These are phyloP conservation scores for Drosophila subpulchrella DNA, from an alignment of 1,140 invertebrate species.

Conservation along the genomic window DNA sequence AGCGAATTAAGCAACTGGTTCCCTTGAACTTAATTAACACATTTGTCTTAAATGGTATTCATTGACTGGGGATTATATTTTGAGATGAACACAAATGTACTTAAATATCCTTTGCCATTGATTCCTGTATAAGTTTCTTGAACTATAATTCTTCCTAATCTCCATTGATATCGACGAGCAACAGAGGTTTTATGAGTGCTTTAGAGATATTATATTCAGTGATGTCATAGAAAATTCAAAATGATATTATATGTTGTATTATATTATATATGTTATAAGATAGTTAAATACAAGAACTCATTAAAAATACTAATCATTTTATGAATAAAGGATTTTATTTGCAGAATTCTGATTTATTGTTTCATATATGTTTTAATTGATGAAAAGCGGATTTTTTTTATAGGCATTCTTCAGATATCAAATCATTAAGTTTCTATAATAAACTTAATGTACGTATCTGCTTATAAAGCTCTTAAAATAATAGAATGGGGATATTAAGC, in stretches of 20 bases:
- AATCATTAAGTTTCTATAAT: too few relatives aligned
- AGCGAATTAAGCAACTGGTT: too few relatives aligned
- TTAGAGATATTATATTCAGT: not conserved
- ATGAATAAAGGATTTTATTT: too few relatives aligned
- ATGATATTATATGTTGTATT: not conserved
- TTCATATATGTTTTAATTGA: too few relatives aligned
- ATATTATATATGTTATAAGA: not conserved
- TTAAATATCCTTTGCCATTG: not conserved
- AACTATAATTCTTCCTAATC: constrained; percentile 12
- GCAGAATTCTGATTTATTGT: too few relatives aligned
- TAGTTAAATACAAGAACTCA: too few relatives aligned
- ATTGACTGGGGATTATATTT: not conserved
- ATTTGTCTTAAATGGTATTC: not conserved
- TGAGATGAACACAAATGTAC: not conserved
- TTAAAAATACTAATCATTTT: too few relatives aligned
- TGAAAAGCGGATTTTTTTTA: too few relatives aligned
- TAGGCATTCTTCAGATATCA: too few relatives aligned
- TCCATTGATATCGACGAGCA: constrained; percentile 6
- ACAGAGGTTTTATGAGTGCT: not conserved
- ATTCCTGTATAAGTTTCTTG: not conserved
- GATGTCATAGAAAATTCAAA: not conserved
- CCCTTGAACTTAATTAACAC: not conserved
- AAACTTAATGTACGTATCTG: too few relatives aligned
- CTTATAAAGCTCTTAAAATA: too few relatives aligned
- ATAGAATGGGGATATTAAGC: too few relatives aligned